These are phyloP conservation scores for Anastrepha obliqua DNA, from an alignment of 1,140 invertebrate species.

Conservation along the genomic window DNA sequence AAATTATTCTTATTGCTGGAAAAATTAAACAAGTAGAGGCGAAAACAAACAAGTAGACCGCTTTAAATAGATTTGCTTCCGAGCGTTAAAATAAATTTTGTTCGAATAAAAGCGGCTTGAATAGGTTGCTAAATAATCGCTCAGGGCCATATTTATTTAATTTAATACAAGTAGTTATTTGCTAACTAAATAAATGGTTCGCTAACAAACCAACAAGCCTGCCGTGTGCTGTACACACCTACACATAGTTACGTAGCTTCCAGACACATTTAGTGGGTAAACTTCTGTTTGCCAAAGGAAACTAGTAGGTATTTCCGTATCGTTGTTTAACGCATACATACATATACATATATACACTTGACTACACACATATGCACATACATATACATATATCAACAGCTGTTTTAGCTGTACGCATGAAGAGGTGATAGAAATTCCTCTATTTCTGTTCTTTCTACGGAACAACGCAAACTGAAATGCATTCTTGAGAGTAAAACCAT, in stretches of 20 bases:
- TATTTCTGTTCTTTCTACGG: not conserved
- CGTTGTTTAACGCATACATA: not conserved
- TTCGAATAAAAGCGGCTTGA: no score
- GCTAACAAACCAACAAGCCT: not conserved
- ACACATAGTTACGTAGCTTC: not conserved
- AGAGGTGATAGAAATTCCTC: not conserved
- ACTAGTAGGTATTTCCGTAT: not conserved
- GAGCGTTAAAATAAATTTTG: no score
- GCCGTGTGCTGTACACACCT: not conserved
- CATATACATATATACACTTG: not conserved
- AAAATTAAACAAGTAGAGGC: no score
- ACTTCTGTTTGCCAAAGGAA: constrained; percentile 5
- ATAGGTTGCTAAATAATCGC: no score
- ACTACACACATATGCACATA: not conserved
- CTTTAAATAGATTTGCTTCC: no score
- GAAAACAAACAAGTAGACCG: no score
- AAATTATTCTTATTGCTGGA: no score
- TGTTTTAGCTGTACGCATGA: not conserved
- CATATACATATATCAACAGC: not conserved
- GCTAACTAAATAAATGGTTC: not conserved
- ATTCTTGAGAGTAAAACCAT: not conserved
- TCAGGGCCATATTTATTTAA: no score
- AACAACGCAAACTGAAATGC: not conserved
- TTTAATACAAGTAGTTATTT: not conserved
- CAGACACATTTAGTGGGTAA: not conserved